Conservation (phyloP, 1,140 invertebrate genomes). For the Eciton burchellii region DNA sequence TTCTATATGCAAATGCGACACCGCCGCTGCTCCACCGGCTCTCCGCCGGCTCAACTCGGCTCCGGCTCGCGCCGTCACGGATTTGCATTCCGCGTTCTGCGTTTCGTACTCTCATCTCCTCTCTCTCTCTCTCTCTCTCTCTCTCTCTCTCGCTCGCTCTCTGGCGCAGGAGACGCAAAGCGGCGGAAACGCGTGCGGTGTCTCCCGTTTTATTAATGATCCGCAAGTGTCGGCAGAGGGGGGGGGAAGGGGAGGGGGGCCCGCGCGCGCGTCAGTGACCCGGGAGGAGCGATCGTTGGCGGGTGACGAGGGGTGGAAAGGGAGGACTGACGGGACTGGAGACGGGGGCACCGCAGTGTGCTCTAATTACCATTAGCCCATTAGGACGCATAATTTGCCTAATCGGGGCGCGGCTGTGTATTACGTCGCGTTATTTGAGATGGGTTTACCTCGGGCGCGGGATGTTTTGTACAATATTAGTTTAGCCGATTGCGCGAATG, state of each 20-base stretch:
- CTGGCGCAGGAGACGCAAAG: background rate
- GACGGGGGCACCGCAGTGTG: slow-evolving; percentile 11
- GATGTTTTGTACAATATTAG: slow-evolving; percentile 58
- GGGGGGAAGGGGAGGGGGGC: too few species aligned
- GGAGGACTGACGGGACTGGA: slow-evolving; percentile 44
- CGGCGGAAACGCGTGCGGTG: slow-evolving; percentile 21
- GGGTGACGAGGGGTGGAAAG: slow-evolving; percentile 26
- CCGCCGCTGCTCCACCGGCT: slow-evolving; percentile 21
- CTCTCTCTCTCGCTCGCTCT: slow-evolving; percentile 1
- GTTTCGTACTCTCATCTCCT: slow-evolving; percentile 53
- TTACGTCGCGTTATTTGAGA: slow-evolving; percentile 56
- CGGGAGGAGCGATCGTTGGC: background rate
- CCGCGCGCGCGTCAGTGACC: slow-evolving; percentile 4
- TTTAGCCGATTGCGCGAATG: slow-evolving; percentile 20
- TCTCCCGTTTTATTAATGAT: slow-evolving; percentile 74
- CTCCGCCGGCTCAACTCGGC: slow-evolving; percentile 13
- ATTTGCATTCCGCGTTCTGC: slow-evolving; percentile 73
- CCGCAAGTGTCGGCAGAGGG: slow-evolving; percentile 70
- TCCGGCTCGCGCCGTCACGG: slow-evolving; percentile 27
- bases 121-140: slow-evolving; percentile 4
- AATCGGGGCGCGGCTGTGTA: slow-evolving; percentile 46
- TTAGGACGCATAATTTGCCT: slow-evolving; percentile 72
- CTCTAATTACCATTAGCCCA: slow-evolving; percentile 73
- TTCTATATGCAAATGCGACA: slow-evolving; percentile 76
- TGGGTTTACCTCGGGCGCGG: slow-evolving; percentile 37